Percentiles rank a stretch among this genome's conserved stretches.
These are phyloP conservation scores for Strigops habroptila DNA, from an alignment of 2,113 vertebrate species.

Conservation along the genomic window DNA sequence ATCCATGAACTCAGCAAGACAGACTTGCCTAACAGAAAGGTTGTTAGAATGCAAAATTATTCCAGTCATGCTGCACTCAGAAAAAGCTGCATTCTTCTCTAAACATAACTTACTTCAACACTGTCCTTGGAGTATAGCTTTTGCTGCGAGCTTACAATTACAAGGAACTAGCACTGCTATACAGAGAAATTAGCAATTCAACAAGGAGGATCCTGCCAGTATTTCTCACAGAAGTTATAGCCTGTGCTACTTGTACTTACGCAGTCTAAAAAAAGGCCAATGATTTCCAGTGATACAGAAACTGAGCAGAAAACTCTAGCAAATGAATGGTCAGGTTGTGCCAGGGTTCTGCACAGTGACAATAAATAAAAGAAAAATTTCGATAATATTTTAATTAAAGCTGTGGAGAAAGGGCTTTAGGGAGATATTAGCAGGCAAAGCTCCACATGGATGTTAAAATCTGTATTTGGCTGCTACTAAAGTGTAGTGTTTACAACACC, in stretches of 20 bases:
- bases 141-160: not conserved
- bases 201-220: not conserved
- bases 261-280: not conserved
- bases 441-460: not conserved
- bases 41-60: not conserved
- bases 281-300: not conserved
- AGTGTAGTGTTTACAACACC: accelerated
- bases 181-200: constrained; percentile 23
- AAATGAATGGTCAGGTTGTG: not conserved
- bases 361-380: not conserved
- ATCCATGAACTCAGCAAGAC: not conserved
- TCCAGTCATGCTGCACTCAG: not conserved
- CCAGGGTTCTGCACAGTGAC: not conserved
- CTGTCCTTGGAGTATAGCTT: not conserved
- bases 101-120: not conserved
- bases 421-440: not conserved
- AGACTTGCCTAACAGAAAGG: not conserved
- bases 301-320: not conserved
- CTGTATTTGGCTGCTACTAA: not conserved
- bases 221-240: not conserved
- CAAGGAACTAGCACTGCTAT: not conserved
- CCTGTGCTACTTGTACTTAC: not conserved
- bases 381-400: not conserved
- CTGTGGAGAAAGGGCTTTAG: not conserved
- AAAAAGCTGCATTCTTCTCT: not conserved